Percentiles rank a stretch among this genome's conserved stretches.
Evolutionary conservation across 2,113 vertebrate genomes (phyloP).

Genomic region (Sylvilagus bachmani): DNA sequence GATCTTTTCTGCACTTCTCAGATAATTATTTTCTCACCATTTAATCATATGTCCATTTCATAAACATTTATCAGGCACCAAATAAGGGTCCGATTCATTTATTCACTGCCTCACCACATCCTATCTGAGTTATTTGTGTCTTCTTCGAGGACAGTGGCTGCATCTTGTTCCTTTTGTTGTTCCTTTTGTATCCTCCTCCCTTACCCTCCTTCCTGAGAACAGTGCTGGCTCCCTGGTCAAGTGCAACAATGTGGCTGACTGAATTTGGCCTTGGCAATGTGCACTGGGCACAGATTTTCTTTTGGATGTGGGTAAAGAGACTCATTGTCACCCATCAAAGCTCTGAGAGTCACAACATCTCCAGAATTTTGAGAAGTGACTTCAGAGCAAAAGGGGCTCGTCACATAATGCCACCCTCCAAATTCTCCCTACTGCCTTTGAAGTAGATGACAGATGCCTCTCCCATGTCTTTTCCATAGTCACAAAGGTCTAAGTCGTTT

Average conservation of each 20-base stretch:
- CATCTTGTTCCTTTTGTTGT: background rate
- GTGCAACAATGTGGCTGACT: background rate
- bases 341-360: background rate
- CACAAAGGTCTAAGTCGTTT: background rate
- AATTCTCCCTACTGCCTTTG: background rate
- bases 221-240: background rate
- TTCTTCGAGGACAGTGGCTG: background rate
- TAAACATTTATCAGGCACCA: constrained; percentile 18
- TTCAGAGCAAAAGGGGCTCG: background rate
- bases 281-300: background rate
- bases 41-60: background rate
- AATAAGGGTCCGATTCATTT: background rate
- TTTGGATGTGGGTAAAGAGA: background rate
- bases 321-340: background rate
- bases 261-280: background rate
- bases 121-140: background rate
- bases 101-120: background rate
- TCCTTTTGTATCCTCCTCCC: background rate
- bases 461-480: background rate
- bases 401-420: background rate
- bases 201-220: background rate
- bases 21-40: background rate
- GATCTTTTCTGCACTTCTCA: background rate
- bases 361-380: background rate
- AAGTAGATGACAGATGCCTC: background rate